Evolutionary conservation across 2,797 vertebrate genomes (phyloP), one percentile per base, ranked within the genome.

Genomic region (Brotogeris chrysoptera): DNA sequence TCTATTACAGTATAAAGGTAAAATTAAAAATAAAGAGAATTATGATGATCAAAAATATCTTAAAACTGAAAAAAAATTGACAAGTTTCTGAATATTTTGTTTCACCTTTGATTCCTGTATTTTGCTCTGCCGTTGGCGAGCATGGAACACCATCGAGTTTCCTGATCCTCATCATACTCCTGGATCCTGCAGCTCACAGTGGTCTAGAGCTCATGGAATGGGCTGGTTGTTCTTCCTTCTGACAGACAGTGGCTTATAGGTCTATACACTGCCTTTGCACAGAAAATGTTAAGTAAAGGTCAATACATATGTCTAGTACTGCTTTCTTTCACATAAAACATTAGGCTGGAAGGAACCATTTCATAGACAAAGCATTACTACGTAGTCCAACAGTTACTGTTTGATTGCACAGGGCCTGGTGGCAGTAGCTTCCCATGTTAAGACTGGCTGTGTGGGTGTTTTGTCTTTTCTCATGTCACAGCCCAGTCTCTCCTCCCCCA

Each of bases 81-180:
- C 3, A 43, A 43, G 7, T 86, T 79, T 59, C 81, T 16, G 72
- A 55, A 47, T 79, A 36, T 11, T 38, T 25, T 39, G 2, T 46
- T 76, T 71, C 55, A 64, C 7, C 9, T 85, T 91, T 43, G 6
- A 39, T 76, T 61, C 2, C 5, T 69, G 6, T 13, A 16, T 39
- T 79, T 87, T 63, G 2, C 55, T 68, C 36, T 38, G 36, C 16
- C 60, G 15, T 4, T 57, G 50, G 13, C 4, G 16, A 69, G 6
- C 14, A 19, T 10, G 32, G 11, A 41, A 2, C 32, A 84, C 11
- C 15, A 23, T 23, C 2, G 0, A 15, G 28, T 4, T 46, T 88
- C 12, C 38, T 44, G 30, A 13, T 65, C 39, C 9, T 52, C 34
- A 38, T 0, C 2, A 2, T 28, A 36, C 6, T 47, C 15, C 47